Percentiles rank a stretch among this genome's conserved stretches.
These are phyloP conservation scores for Discoglossus pictus DNA, from an alignment of 2,797 vertebrate species.

Conservation along the genomic window DNA sequence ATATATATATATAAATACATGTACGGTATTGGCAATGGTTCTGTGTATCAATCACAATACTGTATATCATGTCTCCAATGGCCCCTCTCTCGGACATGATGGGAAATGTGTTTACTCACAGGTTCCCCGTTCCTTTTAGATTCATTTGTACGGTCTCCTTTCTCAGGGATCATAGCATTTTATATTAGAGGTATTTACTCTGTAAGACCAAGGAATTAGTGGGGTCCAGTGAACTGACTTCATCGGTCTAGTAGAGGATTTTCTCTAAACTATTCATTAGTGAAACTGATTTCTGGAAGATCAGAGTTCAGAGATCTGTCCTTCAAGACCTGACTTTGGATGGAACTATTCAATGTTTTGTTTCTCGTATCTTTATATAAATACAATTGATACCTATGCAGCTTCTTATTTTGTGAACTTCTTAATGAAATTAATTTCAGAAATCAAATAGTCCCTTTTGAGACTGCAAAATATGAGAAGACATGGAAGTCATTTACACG, in stretches of 20 bases:
- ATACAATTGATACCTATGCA: no score
- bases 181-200: slow-evolving; percentile 40
- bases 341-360: slow-evolving; percentile 21
- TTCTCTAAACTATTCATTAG: slow-evolving; percentile 26
- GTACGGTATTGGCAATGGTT: no score
- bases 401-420: no score
- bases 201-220: slow-evolving; percentile 43
- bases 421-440: no score
- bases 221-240: slow-evolving; percentile 12
- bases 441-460: no score
- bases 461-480: no score
- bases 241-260: slow-evolving; percentile 21
- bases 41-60: background rate
- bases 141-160: slow-evolving; percentile 6
- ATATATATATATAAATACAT: no score
- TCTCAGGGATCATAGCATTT: slow-evolving; percentile 37
- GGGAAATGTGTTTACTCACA: slow-evolving; percentile 28
- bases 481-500: no score
- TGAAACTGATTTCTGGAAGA: slow-evolving; percentile 4
- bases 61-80: slow-evolving; percentile 1
- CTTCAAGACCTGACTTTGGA: slow-evolving; percentile 10
- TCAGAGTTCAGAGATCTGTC: background rate
- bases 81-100: background rate
- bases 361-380: no score
- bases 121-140: slow-evolving; percentile 27